Percentiles rank a stretch among this genome's conserved stretches.
Conservation (phyloP, 2,113 vertebrate species). For the Cyanoderma ruficeps region DNA sequence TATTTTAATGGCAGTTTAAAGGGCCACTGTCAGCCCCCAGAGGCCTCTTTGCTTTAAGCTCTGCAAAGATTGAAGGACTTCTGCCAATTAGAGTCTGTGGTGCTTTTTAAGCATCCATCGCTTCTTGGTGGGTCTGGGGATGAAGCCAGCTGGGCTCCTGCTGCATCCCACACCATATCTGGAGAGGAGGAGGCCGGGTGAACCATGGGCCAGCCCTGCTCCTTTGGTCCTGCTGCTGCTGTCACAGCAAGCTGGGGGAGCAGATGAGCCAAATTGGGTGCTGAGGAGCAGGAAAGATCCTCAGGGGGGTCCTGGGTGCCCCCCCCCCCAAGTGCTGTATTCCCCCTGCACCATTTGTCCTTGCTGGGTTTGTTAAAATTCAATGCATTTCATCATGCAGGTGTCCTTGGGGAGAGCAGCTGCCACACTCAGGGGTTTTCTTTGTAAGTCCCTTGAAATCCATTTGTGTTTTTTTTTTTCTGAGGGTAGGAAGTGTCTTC, state of each 20-base stretch:
- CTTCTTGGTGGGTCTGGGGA: not conserved
- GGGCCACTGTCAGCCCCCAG: not conserved
- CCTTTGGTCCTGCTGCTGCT: fast-evolving
- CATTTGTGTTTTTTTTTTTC: not conserved
- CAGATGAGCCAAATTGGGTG: not conserved
- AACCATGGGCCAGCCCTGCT: not conserved
- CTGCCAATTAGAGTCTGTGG: constrained; percentile 11
- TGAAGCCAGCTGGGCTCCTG: not conserved
- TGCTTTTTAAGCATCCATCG: fast-evolving
- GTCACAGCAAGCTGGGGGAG: fast-evolving
- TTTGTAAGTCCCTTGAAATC: not conserved
- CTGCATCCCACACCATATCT: not conserved
- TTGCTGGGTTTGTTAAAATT: not conserved
- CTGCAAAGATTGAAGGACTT: not conserved
- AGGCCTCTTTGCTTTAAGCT: constrained; percentile 39
- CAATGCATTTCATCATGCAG: fast-evolving
- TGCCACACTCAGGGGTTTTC: not conserved
- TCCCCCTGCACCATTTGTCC: fast-evolving
- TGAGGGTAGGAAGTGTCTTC: not conserved
- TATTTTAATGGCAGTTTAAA: constrained; percentile 64
- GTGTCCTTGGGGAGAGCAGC: not conserved
- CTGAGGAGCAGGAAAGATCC: not conserved
- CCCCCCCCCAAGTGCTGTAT: fast-evolving
- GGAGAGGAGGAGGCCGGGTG: fast-evolving
- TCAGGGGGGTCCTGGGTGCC: fast-evolving